Conservation (phyloP, 2,888 invertebrate genomes). For the Drosophila pseudotakahashii region DNA sequence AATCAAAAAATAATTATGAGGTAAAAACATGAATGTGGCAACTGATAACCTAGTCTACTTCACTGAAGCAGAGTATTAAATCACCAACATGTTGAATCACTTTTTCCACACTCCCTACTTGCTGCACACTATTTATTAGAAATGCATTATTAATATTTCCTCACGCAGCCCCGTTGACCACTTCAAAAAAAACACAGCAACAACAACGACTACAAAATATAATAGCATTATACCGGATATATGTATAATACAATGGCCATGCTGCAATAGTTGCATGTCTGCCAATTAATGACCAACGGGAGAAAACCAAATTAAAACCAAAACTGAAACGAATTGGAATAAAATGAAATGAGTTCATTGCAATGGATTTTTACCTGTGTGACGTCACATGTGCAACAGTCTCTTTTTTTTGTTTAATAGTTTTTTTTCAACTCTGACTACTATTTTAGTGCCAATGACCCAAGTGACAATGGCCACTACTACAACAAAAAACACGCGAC, state of each 20-base stretch:
- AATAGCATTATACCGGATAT: conserved; percentile 32
- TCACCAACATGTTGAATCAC: not conserved
- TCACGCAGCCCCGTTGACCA: conserved; percentile 40
- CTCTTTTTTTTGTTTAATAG: not conserved
- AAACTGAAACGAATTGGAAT: conserved; percentile 60
- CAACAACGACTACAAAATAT: not conserved
- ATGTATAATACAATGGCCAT: conserved; percentile 21
- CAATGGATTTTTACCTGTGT: conserved; percentile 48
- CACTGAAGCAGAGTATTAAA: conserved; percentile 1
- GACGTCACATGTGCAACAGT: conserved; percentile 54
- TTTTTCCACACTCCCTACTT: not conserved
- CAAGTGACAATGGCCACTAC: conserved; percentile 38
- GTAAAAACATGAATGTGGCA: not conserved
- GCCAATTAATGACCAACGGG: conserved; percentile 59
- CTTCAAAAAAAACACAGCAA: not conserved
- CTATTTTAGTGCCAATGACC: conserved; percentile 42
- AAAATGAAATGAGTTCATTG: conserved; percentile 50
- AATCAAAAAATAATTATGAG: conserved; percentile 23
- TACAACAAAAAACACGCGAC: conserved; percentile 15
- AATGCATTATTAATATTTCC: conserved; percentile 74
- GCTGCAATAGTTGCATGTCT: conserved; percentile 60
- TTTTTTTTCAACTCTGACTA: conserved; percentile 7
- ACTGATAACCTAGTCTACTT: conserved; percentile 10
- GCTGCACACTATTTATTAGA: conserved; percentile 53
- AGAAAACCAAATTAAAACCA: conserved; percentile 44